Evolutionary conservation across 2,888 invertebrate species (phyloP).

Genomic region (Cremastobaeus sp.): DNA sequence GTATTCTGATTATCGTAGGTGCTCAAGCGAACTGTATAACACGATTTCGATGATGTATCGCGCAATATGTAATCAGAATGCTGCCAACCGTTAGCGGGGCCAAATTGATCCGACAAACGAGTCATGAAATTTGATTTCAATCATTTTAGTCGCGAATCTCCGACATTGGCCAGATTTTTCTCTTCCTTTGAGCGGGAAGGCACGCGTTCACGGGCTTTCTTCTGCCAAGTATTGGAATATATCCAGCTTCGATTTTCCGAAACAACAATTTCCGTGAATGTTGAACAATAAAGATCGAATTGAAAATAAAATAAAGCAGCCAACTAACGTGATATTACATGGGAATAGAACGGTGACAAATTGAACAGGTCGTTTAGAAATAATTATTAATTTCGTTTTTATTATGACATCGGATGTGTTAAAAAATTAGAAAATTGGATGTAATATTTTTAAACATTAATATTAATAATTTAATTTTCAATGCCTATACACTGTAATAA

Average conservation of each 20-base stretch:
- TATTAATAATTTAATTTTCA: too few species aligned
- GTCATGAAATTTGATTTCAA: slow-evolving; percentile 56
- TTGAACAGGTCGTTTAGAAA: too few species aligned
- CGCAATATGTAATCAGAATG: slow-evolving; percentile 61
- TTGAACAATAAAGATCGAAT: not conserved
- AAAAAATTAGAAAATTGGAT: too few species aligned
- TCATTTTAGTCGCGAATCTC: slow-evolving; percentile 14
- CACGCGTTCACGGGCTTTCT: not conserved
- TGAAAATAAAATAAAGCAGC: not conserved
- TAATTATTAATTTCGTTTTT: too few species aligned
- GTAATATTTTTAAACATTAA: too few species aligned
- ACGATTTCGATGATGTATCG: slow-evolving; percentile 60
- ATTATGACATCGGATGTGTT: too few species aligned
- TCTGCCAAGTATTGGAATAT: slow-evolving; percentile 1
- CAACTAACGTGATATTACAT: too few species aligned
- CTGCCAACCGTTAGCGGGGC: slow-evolving; percentile 45
- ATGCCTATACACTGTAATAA: too few species aligned
- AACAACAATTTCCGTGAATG: slow-evolving; percentile 1
- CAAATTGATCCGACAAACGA: slow-evolving; percentile 57
- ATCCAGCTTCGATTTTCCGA: slow-evolving; percentile 16
- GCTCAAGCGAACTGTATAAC: slow-evolving; percentile 57
- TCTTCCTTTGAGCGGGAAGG: not conserved
- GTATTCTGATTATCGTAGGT: slow-evolving; percentile 60
- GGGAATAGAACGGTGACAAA: too few species aligned
- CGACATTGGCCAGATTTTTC: slow-evolving; percentile 8